A percentile compares a stretch with the other conserved stretches of the same genome.
phyloP scores from a whole-genome alignment of 2,888 invertebrate species.

The Cremastobaeus sp. region DNA sequence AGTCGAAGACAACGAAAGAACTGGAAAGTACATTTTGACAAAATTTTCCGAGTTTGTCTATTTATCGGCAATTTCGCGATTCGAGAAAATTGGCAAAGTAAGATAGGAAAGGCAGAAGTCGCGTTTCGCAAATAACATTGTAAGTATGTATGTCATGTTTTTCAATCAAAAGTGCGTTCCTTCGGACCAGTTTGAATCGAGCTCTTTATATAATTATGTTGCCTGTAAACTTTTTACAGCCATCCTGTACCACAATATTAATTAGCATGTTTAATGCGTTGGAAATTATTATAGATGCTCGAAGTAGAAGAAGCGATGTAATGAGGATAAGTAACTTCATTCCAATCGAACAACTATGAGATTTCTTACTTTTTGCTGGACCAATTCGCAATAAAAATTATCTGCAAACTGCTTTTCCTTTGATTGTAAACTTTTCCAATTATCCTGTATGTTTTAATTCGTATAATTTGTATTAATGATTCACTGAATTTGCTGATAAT shows the following conservation, averaged over 20 bases:
- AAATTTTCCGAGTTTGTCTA: too few relatives aligned
- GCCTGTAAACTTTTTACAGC: slow-evolving; percentile 16
- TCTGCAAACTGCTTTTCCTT: too few relatives aligned
- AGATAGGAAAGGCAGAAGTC: too few relatives aligned
- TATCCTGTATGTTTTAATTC: too few relatives aligned
- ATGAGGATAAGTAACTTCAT: slow-evolving; percentile 11
- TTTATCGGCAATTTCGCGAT: not conserved
- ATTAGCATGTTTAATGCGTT: slow-evolving; percentile 30
- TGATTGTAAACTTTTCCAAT: too few relatives aligned
- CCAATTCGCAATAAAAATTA: slow-evolving; percentile 19
- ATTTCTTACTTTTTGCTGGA: not conserved
- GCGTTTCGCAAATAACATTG: too few relatives aligned
- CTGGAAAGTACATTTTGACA: too few relatives aligned
- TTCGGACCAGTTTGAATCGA: too few relatives aligned
- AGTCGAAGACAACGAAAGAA: too few relatives aligned
- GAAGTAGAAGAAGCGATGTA: slow-evolving; percentile 4
- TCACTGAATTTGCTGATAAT: not conserved
- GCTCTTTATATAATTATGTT: slow-evolving; percentile 16
- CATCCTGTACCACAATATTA: slow-evolving; percentile 29
- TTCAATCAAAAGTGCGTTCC: too few relatives aligned
- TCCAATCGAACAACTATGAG: slow-evolving; percentile 11
- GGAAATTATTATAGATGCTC: slow-evolving; percentile 24
- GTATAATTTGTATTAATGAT: slow-evolving; percentile 2
- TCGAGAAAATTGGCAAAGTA: too few relatives aligned
- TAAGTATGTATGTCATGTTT: too few relatives aligned